A percentile compares a stretch with the other conserved stretches of the same genome.
phyloP scores from a whole-genome alignment of 1,140 invertebrate species.

The Campoletis sonorensis region DNA sequence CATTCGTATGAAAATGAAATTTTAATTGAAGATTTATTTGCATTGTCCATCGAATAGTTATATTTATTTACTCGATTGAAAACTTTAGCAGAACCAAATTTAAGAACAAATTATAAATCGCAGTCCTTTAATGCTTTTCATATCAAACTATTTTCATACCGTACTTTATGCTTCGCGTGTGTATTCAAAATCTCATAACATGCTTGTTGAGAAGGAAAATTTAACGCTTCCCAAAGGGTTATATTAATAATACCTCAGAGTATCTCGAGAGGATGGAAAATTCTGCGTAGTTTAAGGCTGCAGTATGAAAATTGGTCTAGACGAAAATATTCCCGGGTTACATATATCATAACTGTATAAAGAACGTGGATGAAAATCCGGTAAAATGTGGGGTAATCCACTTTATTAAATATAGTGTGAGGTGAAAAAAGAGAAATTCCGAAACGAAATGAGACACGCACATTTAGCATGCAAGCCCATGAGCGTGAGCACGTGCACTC shows the following conservation, averaged over 20 bases:
- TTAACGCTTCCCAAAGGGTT: neutral
- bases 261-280: constrained; percentile 10
- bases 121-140: no score
- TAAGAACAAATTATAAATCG: no score
- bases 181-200: neutral
- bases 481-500: no score
- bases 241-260: constrained; percentile 24
- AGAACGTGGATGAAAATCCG: constrained; percentile 10
- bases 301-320: constrained; percentile 14
- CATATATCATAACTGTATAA: constrained; percentile 9
- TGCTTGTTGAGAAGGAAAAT: neutral
- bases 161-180: no score
- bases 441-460: neutral
- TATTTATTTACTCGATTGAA: no score
- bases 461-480: no score
- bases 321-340: constrained; percentile 23
- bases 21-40: neutral
- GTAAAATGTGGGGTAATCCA: constrained; percentile 8
- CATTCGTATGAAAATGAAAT: neutral
- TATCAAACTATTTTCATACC: no score
- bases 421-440: neutral
- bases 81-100: no score
- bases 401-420: constrained; percentile 8
- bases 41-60: no score
- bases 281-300: neutral